These are phyloP conservation scores for Achlya flavicornis DNA, from an alignment of 2,888 invertebrate species.

Conservation along the genomic window DNA sequence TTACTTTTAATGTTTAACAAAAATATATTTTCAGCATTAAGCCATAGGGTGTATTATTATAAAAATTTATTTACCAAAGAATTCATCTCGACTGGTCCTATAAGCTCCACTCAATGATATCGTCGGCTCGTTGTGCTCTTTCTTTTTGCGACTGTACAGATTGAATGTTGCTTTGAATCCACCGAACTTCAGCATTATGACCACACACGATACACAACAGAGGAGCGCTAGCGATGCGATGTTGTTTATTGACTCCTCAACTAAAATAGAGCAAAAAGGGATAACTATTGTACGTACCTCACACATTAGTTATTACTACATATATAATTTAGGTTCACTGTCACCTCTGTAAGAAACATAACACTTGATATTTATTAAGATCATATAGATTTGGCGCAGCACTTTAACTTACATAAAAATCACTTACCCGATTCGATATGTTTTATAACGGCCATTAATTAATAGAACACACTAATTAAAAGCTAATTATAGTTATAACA, in stretches of 20 bases:
- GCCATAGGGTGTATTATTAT: too few relatives aligned
- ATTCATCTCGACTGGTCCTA: conserved; percentile 61
- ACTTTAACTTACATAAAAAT: conserved; percentile 14
- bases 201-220: conserved; percentile 36
- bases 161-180: conserved; percentile 67
- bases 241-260: conserved; percentile 36
- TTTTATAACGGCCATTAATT: conserved; percentile 31
- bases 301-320: neutral
- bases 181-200: conserved; percentile 57
- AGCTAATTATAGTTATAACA: conserved; percentile 33
- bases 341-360: neutral
- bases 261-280: conserved; percentile 28
- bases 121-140: conserved; percentile 46
- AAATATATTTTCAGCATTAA: too few relatives aligned
- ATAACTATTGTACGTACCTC: neutral
- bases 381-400: too few relatives aligned
- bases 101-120: conserved; percentile 64
- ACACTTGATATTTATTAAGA: neutral
- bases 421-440: conserved; percentile 34
- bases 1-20: too few relatives aligned
- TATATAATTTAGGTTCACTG: neutral
- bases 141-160: conserved; percentile 45
- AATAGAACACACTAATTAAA: conserved; percentile 27
- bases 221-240: conserved; percentile 37
- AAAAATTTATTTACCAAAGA: conserved; percentile 49